These are phyloP conservation scores for Tupaia tana DNA, from an alignment of 2,113 vertebrate genomes.

Conservation along the genomic window DNA sequence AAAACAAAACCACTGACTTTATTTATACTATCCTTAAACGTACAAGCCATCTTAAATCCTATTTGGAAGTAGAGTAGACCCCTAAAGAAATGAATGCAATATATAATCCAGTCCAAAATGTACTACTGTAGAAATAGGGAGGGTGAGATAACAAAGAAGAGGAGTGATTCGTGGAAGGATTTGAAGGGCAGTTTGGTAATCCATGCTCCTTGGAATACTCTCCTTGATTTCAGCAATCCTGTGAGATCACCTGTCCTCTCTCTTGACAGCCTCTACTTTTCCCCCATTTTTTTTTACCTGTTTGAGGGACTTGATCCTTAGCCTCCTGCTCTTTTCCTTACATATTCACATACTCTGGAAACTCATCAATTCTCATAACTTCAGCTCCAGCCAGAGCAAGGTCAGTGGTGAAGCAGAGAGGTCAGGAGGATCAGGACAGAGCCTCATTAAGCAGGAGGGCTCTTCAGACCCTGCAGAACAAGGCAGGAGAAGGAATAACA, in stretches of 20 bases:
- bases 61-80: not conserved
- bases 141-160: not conserved
- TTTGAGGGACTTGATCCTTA: not conserved
- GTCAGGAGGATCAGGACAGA: not conserved
- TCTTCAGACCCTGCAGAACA: not conserved
- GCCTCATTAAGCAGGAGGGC: not conserved
- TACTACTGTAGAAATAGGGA: not conserved
- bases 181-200: not conserved
- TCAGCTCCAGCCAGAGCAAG: not conserved
- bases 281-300: not conserved
- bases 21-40: not conserved
- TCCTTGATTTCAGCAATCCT: not conserved
- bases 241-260: not conserved
- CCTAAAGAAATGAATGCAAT: not conserved
- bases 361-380: not conserved
- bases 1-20: not conserved
- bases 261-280: not conserved
- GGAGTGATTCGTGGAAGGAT: not conserved
- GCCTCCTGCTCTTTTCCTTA: not conserved
- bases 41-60: not conserved
- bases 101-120: not conserved
- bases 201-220: not conserved
- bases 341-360: not conserved
- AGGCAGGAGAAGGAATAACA: not conserved
- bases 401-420: not conserved